These are phyloP conservation scores for Lamproptera curius DNA, from an alignment of 2,888 invertebrate species.

Conservation along the genomic window DNA sequence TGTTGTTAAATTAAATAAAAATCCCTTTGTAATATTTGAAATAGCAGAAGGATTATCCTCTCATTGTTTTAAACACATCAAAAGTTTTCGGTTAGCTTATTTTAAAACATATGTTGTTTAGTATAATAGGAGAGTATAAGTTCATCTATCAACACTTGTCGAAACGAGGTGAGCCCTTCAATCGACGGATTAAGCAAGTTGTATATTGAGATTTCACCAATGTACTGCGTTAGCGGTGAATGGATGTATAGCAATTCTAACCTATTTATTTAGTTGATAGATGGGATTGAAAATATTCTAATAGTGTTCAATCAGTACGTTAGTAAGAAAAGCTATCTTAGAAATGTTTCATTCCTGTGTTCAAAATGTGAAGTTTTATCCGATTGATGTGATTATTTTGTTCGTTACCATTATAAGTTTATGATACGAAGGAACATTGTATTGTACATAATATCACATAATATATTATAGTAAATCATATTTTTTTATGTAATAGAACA, in stretches of 20 bases:
- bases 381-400: too few relatives aligned
- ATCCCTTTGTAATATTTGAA: too few relatives aligned
- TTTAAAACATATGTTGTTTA: constrained; percentile 21
- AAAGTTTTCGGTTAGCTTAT: too few relatives aligned
- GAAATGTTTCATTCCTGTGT: background rate
- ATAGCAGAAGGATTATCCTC: too few relatives aligned
- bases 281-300: background rate
- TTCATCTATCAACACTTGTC: constrained; percentile 25
- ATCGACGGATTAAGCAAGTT: constrained; percentile 45
- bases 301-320: background rate
- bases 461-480: too few relatives aligned
- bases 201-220: background rate
- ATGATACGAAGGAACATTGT: too few relatives aligned
- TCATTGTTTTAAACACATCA: too few relatives aligned
- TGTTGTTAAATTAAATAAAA: too few relatives aligned
- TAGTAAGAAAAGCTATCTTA: background rate
- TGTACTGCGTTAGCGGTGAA: background rate
- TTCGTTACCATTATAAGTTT: too few relatives aligned
- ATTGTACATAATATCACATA: too few relatives aligned
- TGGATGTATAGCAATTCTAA: background rate
- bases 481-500: too few relatives aligned
- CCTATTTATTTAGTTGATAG: background rate
- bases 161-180: constrained; percentile 37
- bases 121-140: constrained; percentile 24
- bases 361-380: too few relatives aligned